Base-by-base conservation (phyloP, 2,113 vertebrate species). In the Limanda limanda region DNA sequence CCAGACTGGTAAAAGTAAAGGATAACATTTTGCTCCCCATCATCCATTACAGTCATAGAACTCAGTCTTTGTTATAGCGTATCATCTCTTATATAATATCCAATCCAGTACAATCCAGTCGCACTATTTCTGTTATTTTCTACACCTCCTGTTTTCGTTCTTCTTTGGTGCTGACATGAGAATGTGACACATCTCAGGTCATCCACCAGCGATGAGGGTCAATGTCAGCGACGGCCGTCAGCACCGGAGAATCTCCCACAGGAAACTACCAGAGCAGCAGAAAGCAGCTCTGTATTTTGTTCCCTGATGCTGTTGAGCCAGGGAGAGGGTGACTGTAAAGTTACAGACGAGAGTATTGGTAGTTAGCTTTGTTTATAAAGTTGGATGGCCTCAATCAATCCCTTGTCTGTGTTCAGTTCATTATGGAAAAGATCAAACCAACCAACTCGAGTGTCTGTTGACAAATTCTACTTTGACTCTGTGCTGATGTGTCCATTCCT, bases 181-280 rank as follows among this genome's bases (percentile, higher is more conserved):
- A 79, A 65, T 11, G 56, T 55, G 79, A 70, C 76, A 78, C 57
- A 47, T 31, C 8, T 37, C 2, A 24, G 74, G 83, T 86, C 89
- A 74, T 48, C 55, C 37, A 54, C 54, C 72, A 86, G 74, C 74
- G 65, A 68, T 56, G 5, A 35, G 65, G 82, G 76, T 88, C 85
- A 75, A 40, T 77, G 78, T 74, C 71, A 62, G 78, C 3, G 15
- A 59, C 54, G 18, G 0, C 58, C 8, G 21, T 78, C 68, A 56
- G 65, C 64, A 25, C 48, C 20, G 13, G 18, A 79, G 63, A 58
- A 52, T 56, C 23, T 73, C 71, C 62, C 71, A 83, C 83, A 86
- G 89, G 81, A 91, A 89, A 75, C 64, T 73, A 76, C 12, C n/a
- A 58, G 60, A 62, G 12, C 61, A 55, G 37, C 66, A 48, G 35